Evolutionary conservation across 2,888 invertebrate species (phyloP).

Genomic region (Mongoloraphidia duomilia): DNA sequence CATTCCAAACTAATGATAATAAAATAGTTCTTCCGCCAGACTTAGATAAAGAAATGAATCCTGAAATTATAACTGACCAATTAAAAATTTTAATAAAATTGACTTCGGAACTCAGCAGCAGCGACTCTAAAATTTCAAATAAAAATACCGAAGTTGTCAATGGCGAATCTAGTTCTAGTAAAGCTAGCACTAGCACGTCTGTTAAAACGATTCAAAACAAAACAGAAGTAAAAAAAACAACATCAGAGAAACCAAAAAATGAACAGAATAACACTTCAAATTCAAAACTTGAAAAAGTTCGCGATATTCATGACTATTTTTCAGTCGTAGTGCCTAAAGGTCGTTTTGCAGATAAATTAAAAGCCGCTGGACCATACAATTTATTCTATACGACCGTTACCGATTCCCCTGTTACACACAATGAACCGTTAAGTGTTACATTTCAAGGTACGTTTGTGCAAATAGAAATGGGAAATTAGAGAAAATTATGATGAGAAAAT

Average conservation of each 20-base stretch:
- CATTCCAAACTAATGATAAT: constrained; percentile 31
- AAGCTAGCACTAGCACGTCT: constrained; percentile 7
- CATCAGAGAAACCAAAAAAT: constrained; percentile 4
- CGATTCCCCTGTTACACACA: constrained; percentile 44
- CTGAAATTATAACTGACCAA: constrained; percentile 44
- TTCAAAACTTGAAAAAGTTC: constrained; percentile 12
- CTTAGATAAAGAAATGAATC: constrained; percentile 30
- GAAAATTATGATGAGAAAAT: no score
- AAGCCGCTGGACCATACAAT: constrained; percentile 53
- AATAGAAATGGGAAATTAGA: no score
- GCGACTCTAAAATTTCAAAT: background rate
- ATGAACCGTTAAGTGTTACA: constrained; percentile 50
- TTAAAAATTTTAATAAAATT: constrained; percentile 33
- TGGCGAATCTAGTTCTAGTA: background rate
- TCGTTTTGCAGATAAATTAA: constrained; percentile 50
- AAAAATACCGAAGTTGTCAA: background rate
- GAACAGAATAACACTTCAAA: constrained; percentile 6
- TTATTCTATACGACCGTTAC: constrained; percentile 62
- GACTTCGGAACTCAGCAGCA: no score
- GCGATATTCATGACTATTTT: constrained; percentile 29
- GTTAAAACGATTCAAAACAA: constrained; percentile 13
- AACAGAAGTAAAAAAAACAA: constrained; percentile 2
- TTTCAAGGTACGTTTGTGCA: constrained; percentile 40
- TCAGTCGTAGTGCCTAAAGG: constrained; percentile 42
- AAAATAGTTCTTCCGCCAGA: constrained; percentile 40